These are phyloP conservation scores for Colaptes auratus DNA, from an alignment of 2,113 vertebrate genomes.

Conservation along the genomic window DNA sequence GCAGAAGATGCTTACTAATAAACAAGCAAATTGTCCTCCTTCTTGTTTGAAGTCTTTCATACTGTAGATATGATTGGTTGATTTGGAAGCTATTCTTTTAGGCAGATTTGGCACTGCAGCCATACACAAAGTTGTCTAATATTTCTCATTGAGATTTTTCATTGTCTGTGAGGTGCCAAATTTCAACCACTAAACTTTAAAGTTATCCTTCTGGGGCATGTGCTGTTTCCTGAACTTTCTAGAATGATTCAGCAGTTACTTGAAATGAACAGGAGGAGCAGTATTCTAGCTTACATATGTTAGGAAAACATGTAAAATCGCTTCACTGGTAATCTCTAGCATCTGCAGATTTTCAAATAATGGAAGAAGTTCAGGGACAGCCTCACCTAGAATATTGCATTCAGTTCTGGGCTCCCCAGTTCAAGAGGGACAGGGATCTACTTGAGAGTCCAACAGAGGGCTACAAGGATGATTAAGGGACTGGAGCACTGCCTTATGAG, in stretches of 20 bases:
- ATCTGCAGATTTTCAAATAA: not conserved
- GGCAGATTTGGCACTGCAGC: not conserved
- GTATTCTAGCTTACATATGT: not conserved
- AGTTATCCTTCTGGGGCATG: not conserved
- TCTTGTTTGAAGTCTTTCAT: slow-evolving; percentile 54
- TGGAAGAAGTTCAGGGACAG: not conserved
- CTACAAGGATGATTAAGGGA: no score
- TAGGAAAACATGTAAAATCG: not conserved
- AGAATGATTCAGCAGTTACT: not conserved
- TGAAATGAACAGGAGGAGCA: not conserved
- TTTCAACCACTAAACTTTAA: not conserved
- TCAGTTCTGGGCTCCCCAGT: no score
- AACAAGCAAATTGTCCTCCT: slow-evolving; percentile 39
- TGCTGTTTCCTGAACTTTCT: not conserved
- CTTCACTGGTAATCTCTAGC: not conserved
- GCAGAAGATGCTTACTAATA: slow-evolving; percentile 49
- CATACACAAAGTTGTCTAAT: not conserved
- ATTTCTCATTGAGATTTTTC: not conserved
- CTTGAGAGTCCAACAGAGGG: no score
- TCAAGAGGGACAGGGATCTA: no score
- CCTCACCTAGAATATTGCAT: no score
- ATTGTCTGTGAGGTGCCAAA: not conserved
- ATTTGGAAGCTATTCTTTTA: not conserved
- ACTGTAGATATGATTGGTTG: not conserved
- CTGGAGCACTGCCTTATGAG: no score